A percentile compares a stretch with the other conserved stretches of the same genome.
Conservation (phyloP, 2,888 invertebrate species). For the Mythimna pallens region DNA sequence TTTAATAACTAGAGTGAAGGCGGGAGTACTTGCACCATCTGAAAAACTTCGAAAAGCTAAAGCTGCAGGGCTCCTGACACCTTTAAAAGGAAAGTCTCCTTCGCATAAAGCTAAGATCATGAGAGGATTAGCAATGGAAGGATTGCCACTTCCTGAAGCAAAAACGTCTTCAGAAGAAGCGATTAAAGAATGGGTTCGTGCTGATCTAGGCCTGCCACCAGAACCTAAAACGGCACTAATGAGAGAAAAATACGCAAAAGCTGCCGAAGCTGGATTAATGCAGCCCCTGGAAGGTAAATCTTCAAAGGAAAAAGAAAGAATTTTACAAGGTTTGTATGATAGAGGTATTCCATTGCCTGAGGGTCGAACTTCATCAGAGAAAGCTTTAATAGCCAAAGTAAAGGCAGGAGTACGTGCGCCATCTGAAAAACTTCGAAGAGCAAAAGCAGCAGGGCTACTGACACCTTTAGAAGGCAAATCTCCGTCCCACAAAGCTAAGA, state of each 20-base stretch:
- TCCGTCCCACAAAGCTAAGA: neutral
- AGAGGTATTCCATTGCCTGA: slow-evolving; percentile 8
- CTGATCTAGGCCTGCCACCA: neutral
- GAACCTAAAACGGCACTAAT: neutral
- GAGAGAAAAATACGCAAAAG: neutral
- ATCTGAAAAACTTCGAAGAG: slow-evolving; percentile 1
- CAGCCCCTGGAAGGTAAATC: slow-evolving; percentile 1
- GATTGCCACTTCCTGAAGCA: neutral
- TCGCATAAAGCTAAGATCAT: slow-evolving; percentile 1
- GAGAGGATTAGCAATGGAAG: slow-evolving; percentile 9
- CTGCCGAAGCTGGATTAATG: neutral
- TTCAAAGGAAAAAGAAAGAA: neutral
- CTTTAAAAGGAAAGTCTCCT: neutral
- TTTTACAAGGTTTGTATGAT: slow-evolving; percentile 7
- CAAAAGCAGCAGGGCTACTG: neutral
- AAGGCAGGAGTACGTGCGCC: neutral
- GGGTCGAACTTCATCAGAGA: neutral
- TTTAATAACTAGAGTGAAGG: neutral
- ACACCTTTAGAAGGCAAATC: slow-evolving; percentile 4
- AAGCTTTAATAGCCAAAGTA: neutral
- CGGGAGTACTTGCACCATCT: neutral
- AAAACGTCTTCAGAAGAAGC: neutral
- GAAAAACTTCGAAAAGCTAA: slow-evolving; percentile 1
- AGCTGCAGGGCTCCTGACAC: neutral
- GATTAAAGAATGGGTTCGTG: neutral